Evolutionary conservation across 2,797 vertebrate species (phyloP).

Genomic region (Chromobotia macracanthus): DNA sequence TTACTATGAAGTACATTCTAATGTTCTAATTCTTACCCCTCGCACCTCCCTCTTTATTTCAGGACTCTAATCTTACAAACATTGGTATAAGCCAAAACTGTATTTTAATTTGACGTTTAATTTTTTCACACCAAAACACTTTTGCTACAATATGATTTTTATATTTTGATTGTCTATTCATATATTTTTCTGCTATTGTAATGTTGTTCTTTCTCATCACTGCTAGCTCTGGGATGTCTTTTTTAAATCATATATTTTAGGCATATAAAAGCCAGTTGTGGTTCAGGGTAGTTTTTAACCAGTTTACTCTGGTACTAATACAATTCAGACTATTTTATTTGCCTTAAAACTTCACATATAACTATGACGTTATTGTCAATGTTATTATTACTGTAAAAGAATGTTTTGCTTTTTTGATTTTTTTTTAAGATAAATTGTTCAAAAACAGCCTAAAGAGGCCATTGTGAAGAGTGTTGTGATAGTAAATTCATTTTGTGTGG

Average conservation of each 20-base stretch:
- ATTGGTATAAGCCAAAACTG: constrained; percentile 62
- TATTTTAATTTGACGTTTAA: constrained; percentile 61
- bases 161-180: constrained; percentile 66
- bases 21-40: constrained; percentile 36
- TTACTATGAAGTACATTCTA: constrained; percentile 37
- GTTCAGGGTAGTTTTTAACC: constrained; percentile 54
- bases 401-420: constrained; percentile 31
- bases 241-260: constrained; percentile 54
- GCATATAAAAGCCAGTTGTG: constrained; percentile 55
- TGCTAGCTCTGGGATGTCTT: constrained; percentile 49
- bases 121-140: constrained; percentile 60
- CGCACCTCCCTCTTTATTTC: constrained; percentile 26
- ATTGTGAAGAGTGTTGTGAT: constrained; percentile 38
- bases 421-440: constrained; percentile 44
- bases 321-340: constrained; percentile 63
- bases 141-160: constrained; percentile 58
- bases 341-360: constrained; percentile 67
- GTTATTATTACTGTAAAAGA: constrained; percentile 49
- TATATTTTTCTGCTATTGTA: constrained; percentile 57
- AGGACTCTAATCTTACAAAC: constrained; percentile 52
- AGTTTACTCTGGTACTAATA: constrained; percentile 53
- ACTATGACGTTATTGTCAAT: constrained; percentile 45
- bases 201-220: constrained; percentile 60
- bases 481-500: constrained; percentile 25
- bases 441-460: constrained; percentile 41